These are phyloP conservation scores for Cossypha niveicapilla DNA, from an alignment of 2,797 vertebrate genomes.

Conservation along the genomic window DNA sequence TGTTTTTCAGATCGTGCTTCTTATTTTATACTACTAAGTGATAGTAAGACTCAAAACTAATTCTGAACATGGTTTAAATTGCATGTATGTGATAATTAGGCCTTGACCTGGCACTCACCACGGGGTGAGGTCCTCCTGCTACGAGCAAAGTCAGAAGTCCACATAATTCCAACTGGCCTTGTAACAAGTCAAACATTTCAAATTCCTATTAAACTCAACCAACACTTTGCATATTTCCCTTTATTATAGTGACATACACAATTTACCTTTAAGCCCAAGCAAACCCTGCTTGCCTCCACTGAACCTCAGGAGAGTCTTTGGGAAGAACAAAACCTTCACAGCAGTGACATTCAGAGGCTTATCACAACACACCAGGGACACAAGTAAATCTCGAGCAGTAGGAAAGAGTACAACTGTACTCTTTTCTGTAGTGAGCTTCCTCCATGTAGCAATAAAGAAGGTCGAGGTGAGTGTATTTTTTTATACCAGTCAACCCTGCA, in stretches of 20 bases:
- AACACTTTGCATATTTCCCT: not conserved
- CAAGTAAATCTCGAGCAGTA: not conserved
- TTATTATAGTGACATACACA: not conserved
- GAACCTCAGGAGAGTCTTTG: not conserved
- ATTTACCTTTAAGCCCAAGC: not conserved
- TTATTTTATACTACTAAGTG: not conserved
- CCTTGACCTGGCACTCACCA: not conserved
- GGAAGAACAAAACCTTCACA: constrained; percentile 16
- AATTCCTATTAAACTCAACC: constrained; percentile 13
- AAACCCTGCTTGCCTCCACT: not conserved
- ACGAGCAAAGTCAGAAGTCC: not conserved
- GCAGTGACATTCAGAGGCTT: constrained; percentile 10
- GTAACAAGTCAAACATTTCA: constrained; percentile 1
- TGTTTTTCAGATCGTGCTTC: not conserved
- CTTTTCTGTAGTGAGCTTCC: not conserved
- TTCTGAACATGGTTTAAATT: not conserved
- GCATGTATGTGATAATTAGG: not conserved
- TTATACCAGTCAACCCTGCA: not conserved
- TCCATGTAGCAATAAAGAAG: not conserved
- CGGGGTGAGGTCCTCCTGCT: not conserved
- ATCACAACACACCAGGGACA: constrained; percentile 3
- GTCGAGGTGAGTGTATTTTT: not conserved
- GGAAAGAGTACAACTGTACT: not conserved
- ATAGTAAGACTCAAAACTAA: not conserved
- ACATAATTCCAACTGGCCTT: not conserved